Percentiles rank a stretch among this genome's conserved stretches.
phyloP scores from a whole-genome alignment of 2,797 vertebrate species.

The Helarctos malayanus region DNA sequence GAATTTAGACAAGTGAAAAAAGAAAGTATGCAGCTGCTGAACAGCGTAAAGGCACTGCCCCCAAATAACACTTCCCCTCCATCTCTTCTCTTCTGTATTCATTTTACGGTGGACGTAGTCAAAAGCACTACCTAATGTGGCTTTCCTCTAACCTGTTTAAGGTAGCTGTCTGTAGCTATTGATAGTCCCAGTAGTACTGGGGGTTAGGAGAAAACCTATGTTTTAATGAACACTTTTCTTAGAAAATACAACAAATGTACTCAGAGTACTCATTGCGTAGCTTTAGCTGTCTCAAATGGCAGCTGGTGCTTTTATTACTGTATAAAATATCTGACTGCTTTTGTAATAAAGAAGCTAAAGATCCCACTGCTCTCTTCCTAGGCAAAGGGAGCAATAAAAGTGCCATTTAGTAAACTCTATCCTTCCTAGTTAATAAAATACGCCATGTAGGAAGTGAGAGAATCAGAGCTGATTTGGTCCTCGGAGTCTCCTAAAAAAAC shows the following conservation, averaged over 20 bases:
- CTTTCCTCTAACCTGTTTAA: conserved; percentile 23
- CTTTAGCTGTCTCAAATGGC: conserved; percentile 50
- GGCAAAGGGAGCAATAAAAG: conserved; percentile 74
- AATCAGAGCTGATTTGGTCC: not conserved
- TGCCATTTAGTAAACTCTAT: conserved; percentile 58
- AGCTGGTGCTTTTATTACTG: conserved; percentile 64
- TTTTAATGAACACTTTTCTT: conserved; percentile 63
- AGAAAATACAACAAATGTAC: not conserved
- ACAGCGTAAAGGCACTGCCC: not conserved
- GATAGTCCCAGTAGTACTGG: not conserved
- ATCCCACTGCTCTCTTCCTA: conserved; percentile 32
- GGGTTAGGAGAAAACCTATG: not conserved
- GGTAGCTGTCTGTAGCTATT: not conserved
- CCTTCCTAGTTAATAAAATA: conserved; percentile 73
- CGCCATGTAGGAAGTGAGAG: rapidly evolving
- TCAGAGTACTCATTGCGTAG: conserved; percentile 14
- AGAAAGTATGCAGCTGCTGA: not conserved
- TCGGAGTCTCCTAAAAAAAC: conserved; percentile 27
- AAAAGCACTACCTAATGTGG: conserved; percentile 29
- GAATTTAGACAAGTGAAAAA: not conserved
- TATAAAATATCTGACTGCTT: conserved; percentile 77
- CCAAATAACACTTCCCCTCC: not conserved
- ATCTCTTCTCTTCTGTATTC: not conserved
- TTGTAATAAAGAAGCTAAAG: conserved; percentile 72
- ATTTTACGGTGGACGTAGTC: not conserved